Base-by-base conservation (phyloP, 2,888 invertebrate genomes). In the Pilophorus perplexus region DNA sequence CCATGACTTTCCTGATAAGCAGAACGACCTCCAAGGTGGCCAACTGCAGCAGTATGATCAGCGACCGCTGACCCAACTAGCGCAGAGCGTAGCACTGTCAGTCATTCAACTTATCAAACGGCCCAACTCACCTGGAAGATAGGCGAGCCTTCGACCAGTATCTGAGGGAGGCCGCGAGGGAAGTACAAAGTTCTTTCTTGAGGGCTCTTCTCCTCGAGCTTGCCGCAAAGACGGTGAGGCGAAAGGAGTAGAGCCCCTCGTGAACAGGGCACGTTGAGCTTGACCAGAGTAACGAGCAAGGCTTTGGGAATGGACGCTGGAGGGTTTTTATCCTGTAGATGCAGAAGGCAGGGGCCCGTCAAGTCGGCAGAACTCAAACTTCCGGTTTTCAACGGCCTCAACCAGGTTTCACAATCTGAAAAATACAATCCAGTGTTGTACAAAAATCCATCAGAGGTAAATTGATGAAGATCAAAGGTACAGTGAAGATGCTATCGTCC, bases 251-350 rank as follows among this genome's bases (percentile, higher is more conserved):
- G 46, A 8, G 54, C 59, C 23, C 66, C 67, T 65, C 27, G 57
- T 25, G 48, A 20, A 27, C 88, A 88, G 44, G 87, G 86, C 42
- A 87, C 84, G 79, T 88, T 88, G 64, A 88, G 80, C 66, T 85
- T 82, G 72, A 81, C 82, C 1, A 88, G 79, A 73, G 86, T 84
- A 18, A 87, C 75, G 57, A 88, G 82, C 66, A 86, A 77, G 71
- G 87, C 86, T 46, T 37, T 20, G 4, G 37, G 55, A 2, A n/a
- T 10, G 18, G 60, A 33, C 12, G 60, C 27, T 6, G 27, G 33
- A 12, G 40, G 20, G 25, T 40, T 42, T 25, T 59, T 59, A n/a
- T 59, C 59, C 10, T 42, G 42, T 1, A 65, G 48, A 25, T 59
- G 66, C n/a, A 66, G 44, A 16, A 60, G 37, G n/a, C 66, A 66